These are phyloP conservation scores for Sitodiplosis mosellana DNA, from an alignment of 1,140 invertebrate species.

Conservation along the genomic window DNA sequence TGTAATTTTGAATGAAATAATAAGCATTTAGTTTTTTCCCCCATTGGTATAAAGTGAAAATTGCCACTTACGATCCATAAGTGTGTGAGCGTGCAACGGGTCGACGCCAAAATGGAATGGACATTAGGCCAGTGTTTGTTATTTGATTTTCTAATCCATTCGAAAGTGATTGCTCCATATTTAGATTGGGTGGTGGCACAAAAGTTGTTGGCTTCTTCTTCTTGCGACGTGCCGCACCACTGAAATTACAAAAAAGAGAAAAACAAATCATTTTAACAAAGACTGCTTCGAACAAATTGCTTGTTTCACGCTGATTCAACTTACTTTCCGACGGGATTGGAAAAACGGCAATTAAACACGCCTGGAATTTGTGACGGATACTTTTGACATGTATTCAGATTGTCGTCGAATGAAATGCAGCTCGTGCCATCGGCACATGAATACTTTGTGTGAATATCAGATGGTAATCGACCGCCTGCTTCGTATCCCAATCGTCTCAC, in stretches of 20 bases:
- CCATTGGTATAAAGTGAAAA: no score
- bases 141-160: not conserved
- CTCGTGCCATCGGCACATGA: conserved; percentile 20
- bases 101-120: conserved; percentile 61
- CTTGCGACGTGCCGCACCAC: conserved; percentile 46
- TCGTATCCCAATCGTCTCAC: conserved; percentile 43
- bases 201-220: conserved; percentile 80
- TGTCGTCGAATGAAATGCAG: conserved; percentile 14
- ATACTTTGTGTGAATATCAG: not conserved
- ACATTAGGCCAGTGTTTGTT: conserved; percentile 17
- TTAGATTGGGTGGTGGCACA: conserved; percentile 50
- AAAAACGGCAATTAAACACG: conserved; percentile 75
- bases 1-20: conserved; percentile 2
- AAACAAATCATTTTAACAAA: not conserved
- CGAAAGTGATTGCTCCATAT: not conserved
- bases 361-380: conserved; percentile 39
- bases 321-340: conserved; percentile 42
- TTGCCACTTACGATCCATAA: conserved; percentile 4
- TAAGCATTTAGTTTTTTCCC: no score
- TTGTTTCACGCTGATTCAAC: no score
- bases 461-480: conserved; percentile 31
- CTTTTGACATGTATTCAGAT: not conserved
- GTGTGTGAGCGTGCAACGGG: conserved; percentile 32
- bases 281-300: not conserved
- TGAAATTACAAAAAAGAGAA: conserved; percentile 7